Conservation (phyloP, 2,113 vertebrate genomes). For the Otolemur garnettii region DNA sequence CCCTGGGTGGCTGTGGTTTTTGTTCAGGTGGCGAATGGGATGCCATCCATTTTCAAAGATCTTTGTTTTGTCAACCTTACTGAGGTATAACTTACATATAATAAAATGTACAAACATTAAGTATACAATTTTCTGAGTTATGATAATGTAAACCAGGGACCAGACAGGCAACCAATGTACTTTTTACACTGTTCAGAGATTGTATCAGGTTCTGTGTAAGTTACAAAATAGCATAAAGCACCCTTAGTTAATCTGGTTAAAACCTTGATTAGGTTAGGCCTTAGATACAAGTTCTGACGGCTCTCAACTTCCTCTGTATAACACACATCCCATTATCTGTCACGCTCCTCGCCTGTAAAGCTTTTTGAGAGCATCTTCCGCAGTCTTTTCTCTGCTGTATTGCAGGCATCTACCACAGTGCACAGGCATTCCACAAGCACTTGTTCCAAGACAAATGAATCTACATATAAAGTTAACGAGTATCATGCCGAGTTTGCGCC, state of each 20-base stretch:
- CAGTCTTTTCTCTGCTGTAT: background rate
- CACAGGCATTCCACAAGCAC: background rate
- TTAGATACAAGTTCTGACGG: background rate
- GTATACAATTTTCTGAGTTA: background rate
- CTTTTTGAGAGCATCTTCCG: background rate
- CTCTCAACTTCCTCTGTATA: background rate
- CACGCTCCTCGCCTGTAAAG: background rate
- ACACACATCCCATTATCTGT: background rate
- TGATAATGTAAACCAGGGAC: background rate
- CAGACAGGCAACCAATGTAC: background rate
- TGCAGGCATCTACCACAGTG: background rate
- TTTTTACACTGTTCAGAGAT: background rate
- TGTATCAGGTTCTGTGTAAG: background rate
- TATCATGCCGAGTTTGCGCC: background rate
- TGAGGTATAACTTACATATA: background rate
- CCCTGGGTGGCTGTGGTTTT: background rate
- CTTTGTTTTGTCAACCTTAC: background rate
- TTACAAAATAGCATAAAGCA: background rate
- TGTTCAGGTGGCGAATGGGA: background rate
- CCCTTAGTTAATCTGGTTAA: background rate
- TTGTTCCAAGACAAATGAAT: background rate
- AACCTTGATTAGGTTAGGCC: background rate
- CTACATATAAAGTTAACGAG: background rate
- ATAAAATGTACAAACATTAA: conserved; percentile 1
- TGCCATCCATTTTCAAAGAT: background rate